Conservation (phyloP, 30 jellyfish, hydroid and myxozoan species). For the Hydra vulgaris region DNA sequence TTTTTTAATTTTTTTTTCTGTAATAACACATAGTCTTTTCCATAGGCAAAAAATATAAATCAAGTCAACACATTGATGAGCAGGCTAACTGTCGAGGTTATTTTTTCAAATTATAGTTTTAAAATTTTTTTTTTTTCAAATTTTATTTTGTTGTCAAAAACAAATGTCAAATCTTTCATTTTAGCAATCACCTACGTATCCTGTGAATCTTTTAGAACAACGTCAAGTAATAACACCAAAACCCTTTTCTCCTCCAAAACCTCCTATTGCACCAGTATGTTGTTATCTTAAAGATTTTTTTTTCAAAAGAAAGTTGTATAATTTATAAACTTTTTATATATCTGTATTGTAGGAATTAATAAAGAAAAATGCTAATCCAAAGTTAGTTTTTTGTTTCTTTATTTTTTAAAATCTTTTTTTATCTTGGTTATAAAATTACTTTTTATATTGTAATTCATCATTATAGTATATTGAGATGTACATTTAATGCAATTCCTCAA, state of each 20-base stretch:
- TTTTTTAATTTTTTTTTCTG: background rate
- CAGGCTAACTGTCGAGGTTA: slow-evolving; percentile 66
- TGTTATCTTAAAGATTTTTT: background rate
- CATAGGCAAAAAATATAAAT: slow-evolving; percentile 20
- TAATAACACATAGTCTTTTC: background rate
- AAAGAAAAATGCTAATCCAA: slow-evolving; percentile 49
- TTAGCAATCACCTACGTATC: slow-evolving; percentile 43
- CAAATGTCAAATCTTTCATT: too few species aligned
- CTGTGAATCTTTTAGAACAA: slow-evolving; percentile 66
- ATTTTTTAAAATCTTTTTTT: too few species aligned
- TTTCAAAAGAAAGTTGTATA: background rate
- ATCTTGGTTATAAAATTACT: too few species aligned
- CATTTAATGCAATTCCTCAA: slow-evolving; percentile 78
- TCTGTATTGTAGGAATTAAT: slow-evolving; percentile 35
- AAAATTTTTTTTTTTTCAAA: background rate
- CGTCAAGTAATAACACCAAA: slow-evolving; percentile 59
- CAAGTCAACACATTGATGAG: slow-evolving; percentile 48
- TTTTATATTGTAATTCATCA: background rate
- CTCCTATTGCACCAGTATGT: slow-evolving; percentile 58
- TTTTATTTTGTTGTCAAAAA: too few species aligned
- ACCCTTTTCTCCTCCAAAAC: slow-evolving; percentile 66
- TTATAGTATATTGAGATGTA: slow-evolving; percentile 57
- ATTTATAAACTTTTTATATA: background rate
- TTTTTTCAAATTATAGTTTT: background rate
- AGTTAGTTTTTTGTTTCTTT: slow-evolving; percentile 39